Evolutionary conservation across 2,113 vertebrate species (phyloP).

Genomic region (Elachura formosa): DNA sequence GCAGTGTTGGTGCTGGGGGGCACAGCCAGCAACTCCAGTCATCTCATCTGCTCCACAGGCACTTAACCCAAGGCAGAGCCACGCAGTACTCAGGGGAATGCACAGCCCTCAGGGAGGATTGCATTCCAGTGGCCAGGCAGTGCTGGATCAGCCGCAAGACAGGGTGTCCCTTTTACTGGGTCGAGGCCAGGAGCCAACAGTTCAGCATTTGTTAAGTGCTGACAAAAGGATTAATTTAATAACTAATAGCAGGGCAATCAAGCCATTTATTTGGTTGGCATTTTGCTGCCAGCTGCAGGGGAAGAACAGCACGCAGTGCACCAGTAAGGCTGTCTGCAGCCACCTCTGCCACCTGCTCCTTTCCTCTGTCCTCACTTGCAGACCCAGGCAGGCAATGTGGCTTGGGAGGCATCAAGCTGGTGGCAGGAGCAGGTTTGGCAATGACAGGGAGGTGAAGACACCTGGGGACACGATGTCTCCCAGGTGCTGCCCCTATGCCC

Average conservation of each 20-base stretch:
- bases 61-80: not conserved
- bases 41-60: not conserved
- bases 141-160: not conserved
- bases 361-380: rapidly evolving
- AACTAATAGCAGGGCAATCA: slow-evolving; percentile 41
- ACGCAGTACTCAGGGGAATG: rapidly evolving
- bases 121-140: rapidly evolving
- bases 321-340: not conserved
- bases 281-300: not conserved
- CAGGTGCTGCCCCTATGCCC: not conserved
- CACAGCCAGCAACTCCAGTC: not conserved
- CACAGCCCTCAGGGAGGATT: not conserved
- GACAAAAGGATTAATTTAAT: slow-evolving; percentile 47
- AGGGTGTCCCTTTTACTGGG: not conserved
- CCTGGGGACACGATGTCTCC: not conserved
- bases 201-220: slow-evolving; percentile 27
- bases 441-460: not conserved
- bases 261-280: not conserved
- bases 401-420: not conserved
- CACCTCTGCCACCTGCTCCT: not conserved
- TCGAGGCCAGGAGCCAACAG: not conserved
- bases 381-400: not conserved
- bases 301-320: not conserved
- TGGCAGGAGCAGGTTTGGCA: not conserved
- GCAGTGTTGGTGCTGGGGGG: not conserved